Percentiles rank a stretch among this genome's conserved stretches.
Evolutionary conservation across 2,888 invertebrate genomes (phyloP).

Genomic region (Aquatica leii): DNA sequence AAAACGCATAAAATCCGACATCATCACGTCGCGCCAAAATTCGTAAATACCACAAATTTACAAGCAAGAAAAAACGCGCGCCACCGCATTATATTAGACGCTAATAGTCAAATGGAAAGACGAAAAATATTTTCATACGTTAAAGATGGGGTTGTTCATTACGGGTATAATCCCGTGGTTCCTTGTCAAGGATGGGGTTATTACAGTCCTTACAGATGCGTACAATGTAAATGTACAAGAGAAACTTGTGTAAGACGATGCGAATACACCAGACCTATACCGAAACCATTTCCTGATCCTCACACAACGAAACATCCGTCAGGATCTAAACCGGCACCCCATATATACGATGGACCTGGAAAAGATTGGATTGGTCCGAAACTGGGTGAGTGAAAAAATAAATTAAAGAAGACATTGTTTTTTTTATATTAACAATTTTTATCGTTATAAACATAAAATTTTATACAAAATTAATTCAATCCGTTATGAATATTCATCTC

Average conservation of each 20-base stretch:
- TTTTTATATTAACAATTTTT: too few species aligned
- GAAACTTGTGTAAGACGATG: slow-evolving; percentile 27
- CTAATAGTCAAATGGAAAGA: slow-evolving; percentile 25
- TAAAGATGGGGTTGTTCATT: slow-evolving; percentile 39
- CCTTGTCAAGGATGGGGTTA: slow-evolving; percentile 39
- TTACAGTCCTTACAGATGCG: slow-evolving; percentile 28
- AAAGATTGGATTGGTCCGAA: slow-evolving; percentile 37
- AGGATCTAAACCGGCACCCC: slow-evolving; percentile 11
- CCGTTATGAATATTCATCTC: too few species aligned
- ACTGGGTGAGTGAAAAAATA: slow-evolving; percentile 32
- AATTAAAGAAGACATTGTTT: too few species aligned
- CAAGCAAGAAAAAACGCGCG: slow-evolving; percentile 15
- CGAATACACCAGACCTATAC: slow-evolving; percentile 11
- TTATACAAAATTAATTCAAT: too few species aligned
- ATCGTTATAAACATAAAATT: too few species aligned
- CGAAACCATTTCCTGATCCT: slow-evolving; percentile 10
- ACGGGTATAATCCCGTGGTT: slow-evolving; percentile 33
- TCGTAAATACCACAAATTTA: not conserved
- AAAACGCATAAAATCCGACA: slow-evolving; percentile 26
- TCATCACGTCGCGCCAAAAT: slow-evolving; percentile 3
- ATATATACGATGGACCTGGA: slow-evolving; percentile 33
- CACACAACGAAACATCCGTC: slow-evolving; percentile 14
- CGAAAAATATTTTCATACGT: slow-evolving; percentile 40
- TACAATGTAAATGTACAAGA: slow-evolving; percentile 25
- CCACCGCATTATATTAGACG: slow-evolving; percentile 16